Evolutionary conservation across 2,888 invertebrate species (phyloP).

Genomic region (Byasa hedistus): DNA sequence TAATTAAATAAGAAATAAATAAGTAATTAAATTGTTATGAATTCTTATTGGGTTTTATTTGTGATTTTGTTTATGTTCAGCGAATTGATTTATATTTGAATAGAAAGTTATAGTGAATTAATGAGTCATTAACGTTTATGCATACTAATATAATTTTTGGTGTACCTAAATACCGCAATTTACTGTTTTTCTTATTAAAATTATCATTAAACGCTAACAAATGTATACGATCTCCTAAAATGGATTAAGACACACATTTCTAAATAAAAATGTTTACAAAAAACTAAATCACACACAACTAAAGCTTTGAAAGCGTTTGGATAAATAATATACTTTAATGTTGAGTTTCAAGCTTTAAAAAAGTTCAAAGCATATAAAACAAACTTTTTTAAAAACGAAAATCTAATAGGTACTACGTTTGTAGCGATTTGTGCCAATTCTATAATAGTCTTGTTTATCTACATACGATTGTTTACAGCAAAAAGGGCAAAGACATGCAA

Average conservation of each 20-base stretch:
- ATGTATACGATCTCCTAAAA: neutral
- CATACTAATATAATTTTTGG: neutral
- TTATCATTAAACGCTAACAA: neutral
- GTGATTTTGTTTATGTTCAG: slow-evolving; percentile 3
- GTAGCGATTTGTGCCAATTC: neutral
- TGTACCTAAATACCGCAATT: neutral
- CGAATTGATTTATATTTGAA: neutral
- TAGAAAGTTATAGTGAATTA: neutral
- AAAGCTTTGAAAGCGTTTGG: neutral
- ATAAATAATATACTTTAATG: neutral
- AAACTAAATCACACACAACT: neutral
- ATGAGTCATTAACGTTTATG: slow-evolving; percentile 17
- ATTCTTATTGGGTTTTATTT: slow-evolving; percentile 16
- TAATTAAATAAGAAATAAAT: slow-evolving; percentile 14
- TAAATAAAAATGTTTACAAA: neutral
- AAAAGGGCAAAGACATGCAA: slow-evolving; percentile 53
- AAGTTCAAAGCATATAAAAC: neutral
- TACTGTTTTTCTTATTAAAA: neutral
- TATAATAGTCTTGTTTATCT: neutral
- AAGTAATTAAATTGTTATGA: slow-evolving; percentile 11
- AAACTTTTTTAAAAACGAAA: neutral
- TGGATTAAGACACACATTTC: neutral
- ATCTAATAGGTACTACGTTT: neutral
- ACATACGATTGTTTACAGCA: slow-evolving; percentile 34
- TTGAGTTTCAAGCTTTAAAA: neutral